Conservation (phyloP, 2,113 vertebrate genomes). For the Grus americana region DNA sequence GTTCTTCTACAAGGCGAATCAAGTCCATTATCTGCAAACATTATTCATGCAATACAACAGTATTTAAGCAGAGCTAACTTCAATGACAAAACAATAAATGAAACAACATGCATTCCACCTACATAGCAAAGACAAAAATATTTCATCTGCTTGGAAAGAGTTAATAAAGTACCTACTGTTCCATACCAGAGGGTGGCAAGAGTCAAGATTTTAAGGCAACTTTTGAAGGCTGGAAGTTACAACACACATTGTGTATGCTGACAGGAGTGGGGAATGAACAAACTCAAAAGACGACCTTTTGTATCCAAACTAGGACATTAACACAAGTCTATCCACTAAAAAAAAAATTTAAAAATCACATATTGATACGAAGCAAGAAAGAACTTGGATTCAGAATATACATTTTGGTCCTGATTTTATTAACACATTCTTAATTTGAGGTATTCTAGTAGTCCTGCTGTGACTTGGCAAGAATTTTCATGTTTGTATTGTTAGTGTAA, state of each 20-base stretch:
- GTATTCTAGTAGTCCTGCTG: background rate
- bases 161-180: background rate
- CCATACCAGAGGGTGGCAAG: background rate
- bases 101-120: background rate
- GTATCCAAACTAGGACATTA: background rate
- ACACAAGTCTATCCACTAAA: background rate
- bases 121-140: background rate
- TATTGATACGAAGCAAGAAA: background rate
- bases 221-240: background rate
- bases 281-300: background rate
- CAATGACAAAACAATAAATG: background rate
- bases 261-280: background rate
- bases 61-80: background rate
- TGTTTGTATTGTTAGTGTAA: background rate
- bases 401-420: background rate
- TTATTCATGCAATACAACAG: background rate
- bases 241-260: background rate
- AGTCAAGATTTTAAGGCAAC: background rate
- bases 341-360: background rate
- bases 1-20: slow-evolving; percentile 13
- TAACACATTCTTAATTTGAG: background rate
- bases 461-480: background rate
- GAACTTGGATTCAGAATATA: background rate
- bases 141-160: background rate
- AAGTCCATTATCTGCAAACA: background rate